Evolutionary conservation across 2,797 vertebrate species (phyloP).

Genomic region (Cossypha niveicapilla): DNA sequence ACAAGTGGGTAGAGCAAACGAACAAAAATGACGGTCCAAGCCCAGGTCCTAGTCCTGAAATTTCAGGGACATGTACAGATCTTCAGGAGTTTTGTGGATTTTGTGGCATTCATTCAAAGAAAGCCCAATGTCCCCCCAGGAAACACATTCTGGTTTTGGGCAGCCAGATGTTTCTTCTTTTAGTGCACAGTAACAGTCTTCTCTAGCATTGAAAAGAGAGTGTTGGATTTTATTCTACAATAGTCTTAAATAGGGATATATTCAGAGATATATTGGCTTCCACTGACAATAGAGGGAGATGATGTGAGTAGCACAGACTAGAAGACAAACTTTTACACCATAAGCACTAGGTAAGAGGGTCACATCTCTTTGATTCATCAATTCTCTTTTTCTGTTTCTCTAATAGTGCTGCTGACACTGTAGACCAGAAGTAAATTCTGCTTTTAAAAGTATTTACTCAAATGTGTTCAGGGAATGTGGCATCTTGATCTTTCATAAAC

Average conservation of each 20-base stretch:
- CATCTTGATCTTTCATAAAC: background rate
- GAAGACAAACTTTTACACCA: background rate
- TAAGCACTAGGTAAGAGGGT: background rate
- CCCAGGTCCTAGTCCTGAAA: background rate
- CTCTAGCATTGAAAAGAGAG: background rate
- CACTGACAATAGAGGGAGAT: background rate
- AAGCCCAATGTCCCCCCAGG: accelerated
- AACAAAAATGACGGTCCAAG: background rate
- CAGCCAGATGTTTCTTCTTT: background rate
- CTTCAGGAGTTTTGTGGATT: background rate
- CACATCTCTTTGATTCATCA: background rate
- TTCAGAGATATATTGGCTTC: background rate
- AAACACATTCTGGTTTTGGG: background rate
- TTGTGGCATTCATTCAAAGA: background rate
- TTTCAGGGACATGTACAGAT: background rate
- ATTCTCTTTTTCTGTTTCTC: background rate
- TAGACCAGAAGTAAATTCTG: background rate
- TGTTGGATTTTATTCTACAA: background rate
- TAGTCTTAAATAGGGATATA: background rate
- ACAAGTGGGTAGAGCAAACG: background rate
- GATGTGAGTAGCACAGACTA: background rate
- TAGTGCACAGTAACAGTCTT: background rate
- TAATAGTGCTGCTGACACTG: background rate
- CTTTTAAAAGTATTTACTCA: background rate
- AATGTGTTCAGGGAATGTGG: background rate